Evolutionary conservation across 1,140 invertebrate genomes (phyloP), one percentile per base, ranked within the genome.

Genomic region (Tenebrio molitor): DNA sequence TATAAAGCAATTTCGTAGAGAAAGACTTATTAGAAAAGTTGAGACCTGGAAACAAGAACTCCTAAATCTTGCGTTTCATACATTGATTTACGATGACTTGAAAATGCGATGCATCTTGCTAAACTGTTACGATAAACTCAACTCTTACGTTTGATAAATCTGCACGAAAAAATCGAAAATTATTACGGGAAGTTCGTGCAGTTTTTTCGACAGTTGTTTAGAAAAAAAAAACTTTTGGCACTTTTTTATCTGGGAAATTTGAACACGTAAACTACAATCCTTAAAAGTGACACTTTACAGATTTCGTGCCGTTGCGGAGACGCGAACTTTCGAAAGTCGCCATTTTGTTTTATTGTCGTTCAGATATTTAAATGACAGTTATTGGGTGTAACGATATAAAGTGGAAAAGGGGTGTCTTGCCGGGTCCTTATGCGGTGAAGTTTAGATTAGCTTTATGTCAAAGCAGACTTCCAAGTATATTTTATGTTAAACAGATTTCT

Each of bases 281-380:
- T 29, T 65, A 68, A 50, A 46, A 8, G 42, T 69, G 66, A 69
- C 66, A 53, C 33, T 69, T 69, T 69, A 69, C 42, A 53, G 34
- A 69, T 69, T 69, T 50, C 39, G 42, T 50, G 39, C 66, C 42
- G 53, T 69, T 69, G 42, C 42, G 23, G 29, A 25, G 7, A 14
- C n/a, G 29, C 66, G 17, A 69, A 50, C 39, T 53, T 68, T 34
- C 46, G 7, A 50, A 53, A 69, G 23, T 69, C 33, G 66, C 42
- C 66, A 69, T 69, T 69, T 69, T 69, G 44, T 69, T 69, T 69
- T 69, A 69, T 69, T 69, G 66, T 53, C 66, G 66, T 53, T 15
- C 46, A 16, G 66, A 69, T 69, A 69, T 69, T 69, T 69, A 69
- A 69, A 69, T 69, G 66, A 69, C 66, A 69, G 42, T 69, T 69